These are phyloP conservation scores for Procambarus virginalis DNA, from an alignment of 1,140 invertebrate genomes.

Conservation along the genomic window DNA sequence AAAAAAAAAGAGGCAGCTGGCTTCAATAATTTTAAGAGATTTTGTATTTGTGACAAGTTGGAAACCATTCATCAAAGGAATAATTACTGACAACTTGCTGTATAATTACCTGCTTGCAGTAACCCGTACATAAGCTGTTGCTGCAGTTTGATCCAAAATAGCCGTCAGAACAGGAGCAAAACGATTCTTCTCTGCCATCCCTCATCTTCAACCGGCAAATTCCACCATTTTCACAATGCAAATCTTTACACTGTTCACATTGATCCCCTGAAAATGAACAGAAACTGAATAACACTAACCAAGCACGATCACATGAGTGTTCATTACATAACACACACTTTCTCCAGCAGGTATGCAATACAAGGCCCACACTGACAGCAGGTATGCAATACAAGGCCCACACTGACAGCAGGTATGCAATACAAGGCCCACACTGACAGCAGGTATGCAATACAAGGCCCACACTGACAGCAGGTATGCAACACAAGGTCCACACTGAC, in stretches of 20 bases:
- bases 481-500: too few relatives aligned
- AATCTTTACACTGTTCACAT: slow-evolving; percentile 72
- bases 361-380: too few relatives aligned
- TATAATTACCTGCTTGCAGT: slow-evolving; percentile 28
- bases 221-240: slow-evolving; percentile 74
- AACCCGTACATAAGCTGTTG: slow-evolving; percentile 16
- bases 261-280: slow-evolving; percentile 39
- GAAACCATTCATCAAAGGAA: neutral
- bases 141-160: slow-evolving; percentile 53
- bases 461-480: too few relatives aligned
- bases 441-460: too few relatives aligned
- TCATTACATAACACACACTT: too few relatives aligned
- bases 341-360: too few relatives aligned
- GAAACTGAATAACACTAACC: neutral
- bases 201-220: slow-evolving; percentile 71
- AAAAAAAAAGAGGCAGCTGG: too few relatives aligned
- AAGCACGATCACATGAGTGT: too few relatives aligned
- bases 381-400: too few relatives aligned
- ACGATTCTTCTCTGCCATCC: neutral
- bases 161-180: slow-evolving; percentile 43
- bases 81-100: slow-evolving; percentile 10
- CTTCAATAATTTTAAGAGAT: too few relatives aligned
- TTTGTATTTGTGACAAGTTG: neutral
- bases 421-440: too few relatives aligned
- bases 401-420: too few relatives aligned